These are phyloP conservation scores for Drosophila gaucha DNA, from an alignment of 2,888 invertebrate genomes.

Conservation along the genomic window DNA sequence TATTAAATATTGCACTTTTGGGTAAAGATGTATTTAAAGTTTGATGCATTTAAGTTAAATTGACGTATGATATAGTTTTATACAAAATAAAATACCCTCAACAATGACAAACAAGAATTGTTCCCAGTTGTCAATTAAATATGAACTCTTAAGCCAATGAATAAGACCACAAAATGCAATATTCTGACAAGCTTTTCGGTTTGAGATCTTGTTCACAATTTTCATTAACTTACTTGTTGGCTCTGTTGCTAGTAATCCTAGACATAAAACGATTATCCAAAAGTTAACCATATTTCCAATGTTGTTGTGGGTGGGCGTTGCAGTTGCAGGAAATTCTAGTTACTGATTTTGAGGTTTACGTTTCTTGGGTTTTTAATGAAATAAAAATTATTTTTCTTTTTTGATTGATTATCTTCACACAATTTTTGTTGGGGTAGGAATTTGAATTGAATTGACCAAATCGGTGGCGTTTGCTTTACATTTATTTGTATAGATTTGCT, in stretches of 20 bases:
- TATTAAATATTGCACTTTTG: too few species aligned
- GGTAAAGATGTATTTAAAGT: too few species aligned
- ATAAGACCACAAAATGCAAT: too few species aligned
- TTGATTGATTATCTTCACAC: constrained; percentile 70
- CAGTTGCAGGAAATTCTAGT: constrained; percentile 8
- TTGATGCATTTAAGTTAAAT: too few species aligned
- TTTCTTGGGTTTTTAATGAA: constrained; percentile 17
- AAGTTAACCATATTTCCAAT: constrained; percentile 79
- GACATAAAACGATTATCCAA: constrained; percentile 83
- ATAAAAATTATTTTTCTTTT: constrained; percentile 10
- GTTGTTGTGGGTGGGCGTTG: constrained; percentile 32
- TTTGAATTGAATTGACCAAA: constrained; percentile 28
- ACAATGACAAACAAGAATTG: too few species aligned
- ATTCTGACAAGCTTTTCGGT: neutral
- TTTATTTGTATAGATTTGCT: constrained; percentile 31
- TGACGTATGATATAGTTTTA: too few species aligned
- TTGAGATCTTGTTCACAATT: neutral
- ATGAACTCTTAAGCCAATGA: neutral
- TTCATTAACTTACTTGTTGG: constrained; percentile 81
- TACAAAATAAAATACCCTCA: too few species aligned
- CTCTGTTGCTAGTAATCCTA: constrained; percentile 82
- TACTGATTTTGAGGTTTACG: constrained; percentile 21
- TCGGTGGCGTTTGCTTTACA: constrained; percentile 61
- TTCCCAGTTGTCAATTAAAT: neutral
- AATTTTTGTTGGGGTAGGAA: constrained; percentile 36